Percentiles rank a stretch among this genome's conserved stretches.
These are phyloP conservation scores for Nansenia antarctica DNA, from an alignment of 2,113 vertebrate species.

Conservation along the genomic window DNA sequence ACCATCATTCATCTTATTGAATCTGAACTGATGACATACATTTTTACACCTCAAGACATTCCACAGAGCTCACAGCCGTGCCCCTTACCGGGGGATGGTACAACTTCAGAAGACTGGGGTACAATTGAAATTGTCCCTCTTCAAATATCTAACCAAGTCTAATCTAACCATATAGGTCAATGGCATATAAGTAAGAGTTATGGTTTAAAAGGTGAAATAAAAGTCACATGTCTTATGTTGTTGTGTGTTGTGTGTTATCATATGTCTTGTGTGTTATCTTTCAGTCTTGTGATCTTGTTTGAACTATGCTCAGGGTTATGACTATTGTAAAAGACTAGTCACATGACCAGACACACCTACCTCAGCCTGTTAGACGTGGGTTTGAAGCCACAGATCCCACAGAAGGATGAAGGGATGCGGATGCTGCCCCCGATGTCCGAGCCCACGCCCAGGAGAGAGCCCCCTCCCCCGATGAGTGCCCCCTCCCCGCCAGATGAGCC, in stretches of 20 bases:
- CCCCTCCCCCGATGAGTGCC: conserved; percentile 69
- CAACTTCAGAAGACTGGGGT: too few relatives aligned
- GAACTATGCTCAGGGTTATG: not conserved
- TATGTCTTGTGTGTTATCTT: not conserved
- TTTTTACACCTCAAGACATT: too few relatives aligned
- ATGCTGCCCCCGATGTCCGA: conserved; percentile 73
- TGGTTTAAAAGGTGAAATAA: too few relatives aligned
- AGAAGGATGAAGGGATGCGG: conserved; percentile 72
- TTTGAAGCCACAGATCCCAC: conserved; percentile 74
- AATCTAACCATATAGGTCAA: not conserved
- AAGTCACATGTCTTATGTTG: too few relatives aligned
- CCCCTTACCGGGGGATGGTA: too few relatives aligned
- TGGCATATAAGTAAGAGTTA: not conserved
- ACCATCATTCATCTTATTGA: too few relatives aligned
- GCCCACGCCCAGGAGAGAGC: conserved; percentile 75
- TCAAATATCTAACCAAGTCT: not conserved
- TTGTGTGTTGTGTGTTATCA: not conserved
- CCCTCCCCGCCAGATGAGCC: conserved; percentile 76
- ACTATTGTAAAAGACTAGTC: not conserved
- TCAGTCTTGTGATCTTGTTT: not conserved
- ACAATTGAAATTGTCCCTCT: too few relatives aligned
- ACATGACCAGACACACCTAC: conserved; percentile 34
- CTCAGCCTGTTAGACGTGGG: conserved; percentile 68
- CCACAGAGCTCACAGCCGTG: too few relatives aligned
- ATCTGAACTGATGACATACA: too few relatives aligned